Conservation (phyloP, 2,888 invertebrate genomes). For the Eledone cirrhosa region DNA sequence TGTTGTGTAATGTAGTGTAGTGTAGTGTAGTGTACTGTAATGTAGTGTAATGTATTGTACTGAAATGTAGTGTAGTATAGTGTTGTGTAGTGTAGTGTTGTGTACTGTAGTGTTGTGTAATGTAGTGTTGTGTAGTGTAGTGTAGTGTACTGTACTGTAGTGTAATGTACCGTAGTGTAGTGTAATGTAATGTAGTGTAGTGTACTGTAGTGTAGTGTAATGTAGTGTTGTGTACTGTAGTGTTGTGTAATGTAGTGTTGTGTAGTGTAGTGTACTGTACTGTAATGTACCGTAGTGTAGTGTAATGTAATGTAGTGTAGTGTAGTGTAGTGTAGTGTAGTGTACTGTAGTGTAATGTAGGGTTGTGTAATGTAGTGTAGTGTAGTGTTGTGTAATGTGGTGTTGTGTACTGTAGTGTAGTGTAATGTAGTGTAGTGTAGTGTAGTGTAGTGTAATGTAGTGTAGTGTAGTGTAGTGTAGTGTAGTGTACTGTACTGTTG, state of each 20-base stretch:
- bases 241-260: constrained; percentile 24
- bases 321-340: constrained; percentile 32
- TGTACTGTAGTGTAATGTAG: constrained; percentile 3
- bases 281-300: constrained; percentile 30
- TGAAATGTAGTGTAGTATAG: too few relatives aligned
- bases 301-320: constrained; percentile 19
- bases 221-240: constrained; percentile 30
- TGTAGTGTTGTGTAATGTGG: constrained; percentile 31
- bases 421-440: background rate
- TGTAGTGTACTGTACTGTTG: constrained; percentile 34
- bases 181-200: constrained; percentile 32
- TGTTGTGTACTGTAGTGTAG: background rate
- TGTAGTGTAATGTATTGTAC: too few relatives aligned
- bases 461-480: constrained; percentile 30
- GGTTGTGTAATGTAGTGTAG: constrained; percentile 30
- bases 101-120: constrained; percentile 32
- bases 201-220: constrained; percentile 31
- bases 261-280: constrained; percentile 28
- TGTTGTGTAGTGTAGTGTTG: too few relatives aligned
- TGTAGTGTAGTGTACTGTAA: too few relatives aligned
- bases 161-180: constrained; percentile 32
- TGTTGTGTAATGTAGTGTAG: too few relatives aligned
- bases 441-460: constrained; percentile 16
- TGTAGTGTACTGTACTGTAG: constrained; percentile 34
- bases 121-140: constrained; percentile 34